These are phyloP conservation scores for Tachycineta bicolor DNA, from an alignment of 2,113 vertebrate genomes.

Conservation along the genomic window DNA sequence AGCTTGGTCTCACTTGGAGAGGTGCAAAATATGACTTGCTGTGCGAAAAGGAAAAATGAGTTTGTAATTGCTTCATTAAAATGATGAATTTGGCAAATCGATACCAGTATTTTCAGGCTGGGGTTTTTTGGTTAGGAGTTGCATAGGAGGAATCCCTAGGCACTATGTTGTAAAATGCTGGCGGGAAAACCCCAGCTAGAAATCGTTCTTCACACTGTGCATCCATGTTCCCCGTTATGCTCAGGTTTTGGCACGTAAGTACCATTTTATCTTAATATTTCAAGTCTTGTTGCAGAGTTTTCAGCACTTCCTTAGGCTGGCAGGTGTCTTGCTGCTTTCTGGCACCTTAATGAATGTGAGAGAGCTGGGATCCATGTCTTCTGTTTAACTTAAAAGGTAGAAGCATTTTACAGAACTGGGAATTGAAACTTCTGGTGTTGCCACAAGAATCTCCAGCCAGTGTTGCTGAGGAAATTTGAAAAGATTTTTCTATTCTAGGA, in stretches of 20 bases:
- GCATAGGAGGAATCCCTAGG: neutral
- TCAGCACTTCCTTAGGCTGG: neutral
- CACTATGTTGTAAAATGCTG: neutral
- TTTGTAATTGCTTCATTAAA: neutral
- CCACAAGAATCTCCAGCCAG: neutral
- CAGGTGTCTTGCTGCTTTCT: neutral
- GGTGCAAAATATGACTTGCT: neutral
- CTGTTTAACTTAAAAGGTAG: neutral
- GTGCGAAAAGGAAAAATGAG: neutral
- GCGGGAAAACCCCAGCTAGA: neutral
- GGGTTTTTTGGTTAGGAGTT: neutral
- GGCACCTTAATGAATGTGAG: neutral
- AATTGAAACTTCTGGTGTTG: neutral
- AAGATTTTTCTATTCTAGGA: constrained; percentile 13
- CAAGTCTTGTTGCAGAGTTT: neutral
- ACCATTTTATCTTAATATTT: neutral
- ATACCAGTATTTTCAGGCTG: neutral
- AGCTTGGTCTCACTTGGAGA: neutral
- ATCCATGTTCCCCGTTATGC: neutral
- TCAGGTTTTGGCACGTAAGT: neutral
- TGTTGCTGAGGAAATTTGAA: neutral
- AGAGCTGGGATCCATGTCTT: neutral
- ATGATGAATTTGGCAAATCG: neutral
- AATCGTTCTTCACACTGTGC: neutral
- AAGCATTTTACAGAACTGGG: neutral